Base-by-base conservation (phyloP, 2,113 vertebrate genomes). In the Poecile atricapillus region DNA sequence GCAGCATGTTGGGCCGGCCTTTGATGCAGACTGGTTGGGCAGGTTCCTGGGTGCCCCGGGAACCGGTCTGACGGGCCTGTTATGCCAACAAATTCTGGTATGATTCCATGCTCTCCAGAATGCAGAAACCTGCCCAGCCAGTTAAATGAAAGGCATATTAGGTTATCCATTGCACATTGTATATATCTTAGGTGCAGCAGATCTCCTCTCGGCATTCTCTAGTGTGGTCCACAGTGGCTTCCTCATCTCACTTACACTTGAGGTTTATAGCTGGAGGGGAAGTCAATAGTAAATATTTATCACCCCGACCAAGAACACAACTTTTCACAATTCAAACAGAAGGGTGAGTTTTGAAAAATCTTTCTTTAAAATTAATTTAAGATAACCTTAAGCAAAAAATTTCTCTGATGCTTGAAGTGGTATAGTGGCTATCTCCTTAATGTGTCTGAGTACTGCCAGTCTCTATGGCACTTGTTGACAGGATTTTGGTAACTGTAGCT, bases 91-190 rank as follows among this genome's bases (percentile, higher is more conserved):
- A 98, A 98, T 98, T 98, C 98, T 98, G 98, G 98, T 98, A 98
- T 98, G 98, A 98, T 98, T 98, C 98, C 98, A 98, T 97, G 98
- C 98, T 98, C 97, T 98, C 97, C 98, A 98, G 98, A 98, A 97
- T 96, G 97, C 95, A 98, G 95, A 98, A 98, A 98, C 98, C 98
- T 98, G 98, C 97, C 98, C 97, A 97, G 98, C 98, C 97, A 98
- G 98, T 98, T 98, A 98, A 98, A 98, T 98, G 98, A 98, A 98
- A 98, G 98, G 97, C 98, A 98, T 98, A 98, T 98, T 98, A 98
- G 98, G 98, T 98, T 98, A 98, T 98, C 98, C 97, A 98, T 97
- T 98, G 98, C 98, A 97, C 97, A 97, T 97, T 97, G 97, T 98
- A 97, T 98, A 98, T 97, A 98, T 97, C 96, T 97, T 91, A 98